These are phyloP conservation scores for Oopsacas minuta DNA, from an alignment of 37 sponge, comb jelly and placozoan species.

Conservation along the genomic window DNA sequence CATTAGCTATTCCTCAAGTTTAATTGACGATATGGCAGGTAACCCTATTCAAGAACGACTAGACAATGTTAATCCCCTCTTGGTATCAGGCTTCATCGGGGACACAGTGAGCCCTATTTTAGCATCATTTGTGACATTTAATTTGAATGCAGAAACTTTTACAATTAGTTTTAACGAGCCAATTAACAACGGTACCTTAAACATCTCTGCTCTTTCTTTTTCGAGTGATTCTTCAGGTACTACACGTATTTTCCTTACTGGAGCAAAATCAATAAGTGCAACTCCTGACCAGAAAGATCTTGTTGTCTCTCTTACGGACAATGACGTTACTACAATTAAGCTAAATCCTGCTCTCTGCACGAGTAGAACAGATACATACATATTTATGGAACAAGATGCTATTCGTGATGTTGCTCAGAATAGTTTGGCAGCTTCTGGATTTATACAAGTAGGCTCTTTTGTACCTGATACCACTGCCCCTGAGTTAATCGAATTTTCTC, in stretches of 20 bases:
- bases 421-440: background rate
- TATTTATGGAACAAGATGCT: conserved; percentile 35
- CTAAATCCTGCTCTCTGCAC: conserved; percentile 50
- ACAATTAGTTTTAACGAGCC: conserved; percentile 64
- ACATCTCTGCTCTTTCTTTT: conserved; percentile 37
- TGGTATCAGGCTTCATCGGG: conserved; percentile 39
- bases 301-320: conserved; percentile 27
- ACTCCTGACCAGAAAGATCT: conserved; percentile 18
- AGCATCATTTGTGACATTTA: conserved; percentile 28
- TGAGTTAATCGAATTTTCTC: conserved; percentile 25
- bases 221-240: conserved; percentile 36
- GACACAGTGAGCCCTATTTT: conserved; percentile 53
- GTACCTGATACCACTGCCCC: conserved; percentile 45
- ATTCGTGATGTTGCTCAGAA: conserved; percentile 39
- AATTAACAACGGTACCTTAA: conserved; percentile 32
- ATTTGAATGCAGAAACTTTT: conserved; percentile 36
- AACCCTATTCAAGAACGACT: conserved; percentile 28
- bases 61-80: conserved; percentile 22
- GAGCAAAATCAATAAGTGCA: conserved; percentile 23
- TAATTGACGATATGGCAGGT: conserved; percentile 49
- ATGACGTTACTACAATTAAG: conserved; percentile 59
- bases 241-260: conserved; percentile 27
- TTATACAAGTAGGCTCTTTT: conserved; percentile 30
- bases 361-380: conserved; percentile 35
- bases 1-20: conserved; percentile 16